Evolutionary conservation across 2,888 invertebrate species (phyloP).

Genomic region (Carpatolechia fugitivella): DNA sequence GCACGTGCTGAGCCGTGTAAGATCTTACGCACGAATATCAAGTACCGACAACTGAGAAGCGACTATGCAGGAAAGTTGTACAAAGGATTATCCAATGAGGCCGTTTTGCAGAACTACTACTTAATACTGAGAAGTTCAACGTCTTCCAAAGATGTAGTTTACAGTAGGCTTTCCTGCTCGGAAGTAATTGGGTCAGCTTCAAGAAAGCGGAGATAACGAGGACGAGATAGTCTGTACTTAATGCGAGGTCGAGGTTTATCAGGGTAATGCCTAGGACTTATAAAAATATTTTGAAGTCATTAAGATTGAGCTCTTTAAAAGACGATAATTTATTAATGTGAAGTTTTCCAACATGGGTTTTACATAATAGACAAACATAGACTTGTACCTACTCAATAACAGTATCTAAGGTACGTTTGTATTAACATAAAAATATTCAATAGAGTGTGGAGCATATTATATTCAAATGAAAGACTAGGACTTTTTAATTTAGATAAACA

Average conservation of each 20-base stretch:
- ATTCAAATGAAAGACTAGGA: too few relatives aligned
- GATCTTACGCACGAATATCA: constrained; percentile 1
- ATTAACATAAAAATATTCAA: not conserved
- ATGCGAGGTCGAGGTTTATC: constrained; percentile 24
- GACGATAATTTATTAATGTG: not conserved
- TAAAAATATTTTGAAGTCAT: constrained; percentile 18
- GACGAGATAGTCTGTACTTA: constrained; percentile 30
- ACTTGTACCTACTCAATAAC: too few relatives aligned
- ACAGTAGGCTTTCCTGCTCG: not conserved
- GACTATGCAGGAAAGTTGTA: not conserved
- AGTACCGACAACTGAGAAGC: not conserved
- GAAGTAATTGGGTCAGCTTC: constrained; percentile 33
- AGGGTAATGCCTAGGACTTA: constrained; percentile 17
- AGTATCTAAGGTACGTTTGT: too few relatives aligned
- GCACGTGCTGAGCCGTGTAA: not conserved
- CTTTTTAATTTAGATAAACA: too few relatives aligned
- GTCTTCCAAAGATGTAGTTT: constrained; percentile 1
- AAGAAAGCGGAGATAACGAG: constrained; percentile 32
- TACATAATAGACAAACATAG: not conserved
- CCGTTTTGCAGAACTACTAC: not conserved
- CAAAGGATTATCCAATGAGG: not conserved
- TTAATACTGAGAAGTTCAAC: not conserved
- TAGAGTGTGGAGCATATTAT: too few relatives aligned
- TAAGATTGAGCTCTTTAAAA: not conserved
- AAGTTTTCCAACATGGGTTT: too few relatives aligned